These are phyloP conservation scores for Diarsia brunnea DNA, from an alignment of 2,888 invertebrate species.

Conservation along the genomic window DNA sequence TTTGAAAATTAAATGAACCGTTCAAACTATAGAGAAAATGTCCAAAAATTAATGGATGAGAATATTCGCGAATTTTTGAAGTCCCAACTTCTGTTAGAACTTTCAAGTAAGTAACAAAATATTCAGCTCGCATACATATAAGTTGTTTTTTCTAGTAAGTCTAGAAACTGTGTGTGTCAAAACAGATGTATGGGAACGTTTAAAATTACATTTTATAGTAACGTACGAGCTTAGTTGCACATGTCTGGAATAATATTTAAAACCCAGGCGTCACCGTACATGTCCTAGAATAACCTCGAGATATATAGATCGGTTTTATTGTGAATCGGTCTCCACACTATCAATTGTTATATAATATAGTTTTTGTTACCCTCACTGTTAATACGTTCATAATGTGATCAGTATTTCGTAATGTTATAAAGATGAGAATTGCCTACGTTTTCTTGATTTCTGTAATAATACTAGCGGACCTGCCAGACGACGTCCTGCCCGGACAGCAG, in stretches of 20 bases:
- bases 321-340: not conserved
- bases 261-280: slow-evolving; percentile 16
- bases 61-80: not conserved
- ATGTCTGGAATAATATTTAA: slow-evolving; percentile 54
- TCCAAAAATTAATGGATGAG: not conserved
- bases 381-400: not conserved
- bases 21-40: not conserved
- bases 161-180: slow-evolving; percentile 40
- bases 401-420: not conserved
- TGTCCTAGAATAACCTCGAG: slow-evolving; percentile 41
- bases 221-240: slow-evolving; percentile 40
- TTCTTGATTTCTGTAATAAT: not conserved
- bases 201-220: slow-evolving; percentile 53
- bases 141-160: slow-evolving; percentile 16
- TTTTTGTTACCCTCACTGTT: not conserved
- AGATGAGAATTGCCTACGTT: not conserved
- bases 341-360: not conserved
- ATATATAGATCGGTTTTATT: not conserved
- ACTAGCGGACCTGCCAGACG: too few relatives aligned
- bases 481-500: too few relatives aligned
- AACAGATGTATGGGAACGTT: slow-evolving; percentile 48
- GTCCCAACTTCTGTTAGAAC: not conserved
- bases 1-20: too few relatives aligned
- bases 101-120: not conserved
- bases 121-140: slow-evolving; percentile 27